Percentiles rank a stretch among this genome's conserved stretches.
Evolutionary conservation across 2,888 invertebrate species (phyloP).

Genomic region (Melipona bicolor): DNA sequence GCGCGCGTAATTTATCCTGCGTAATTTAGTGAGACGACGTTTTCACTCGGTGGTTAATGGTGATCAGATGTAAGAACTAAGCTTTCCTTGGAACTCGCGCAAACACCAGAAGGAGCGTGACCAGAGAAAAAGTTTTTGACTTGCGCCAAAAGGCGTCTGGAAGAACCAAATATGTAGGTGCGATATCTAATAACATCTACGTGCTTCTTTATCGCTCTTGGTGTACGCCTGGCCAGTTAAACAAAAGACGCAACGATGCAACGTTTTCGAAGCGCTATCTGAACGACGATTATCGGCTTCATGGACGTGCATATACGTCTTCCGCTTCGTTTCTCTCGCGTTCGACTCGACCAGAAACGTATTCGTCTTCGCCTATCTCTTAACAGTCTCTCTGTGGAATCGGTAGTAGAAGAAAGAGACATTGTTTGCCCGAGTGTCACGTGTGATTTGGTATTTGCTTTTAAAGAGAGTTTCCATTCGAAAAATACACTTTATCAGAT

Average conservation of each 20-base stretch:
- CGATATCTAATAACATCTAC: conserved; percentile 21
- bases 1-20: no score
- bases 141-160: conserved; percentile 40
- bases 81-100: conserved; percentile 15
- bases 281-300: conserved; percentile 75
- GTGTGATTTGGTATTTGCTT: conserved; percentile 11
- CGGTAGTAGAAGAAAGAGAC: neutral
- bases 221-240: conserved; percentile 32
- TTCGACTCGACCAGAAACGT: conserved; percentile 23
- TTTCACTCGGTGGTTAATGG: conserved; percentile 34
- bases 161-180: conserved; percentile 22
- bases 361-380: conserved; percentile 33
- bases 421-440: conserved; percentile 18
- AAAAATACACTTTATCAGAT: neutral
- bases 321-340: conserved; percentile 55
- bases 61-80: conserved; percentile 8
- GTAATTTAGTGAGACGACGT: conserved; percentile 20
- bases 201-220: conserved; percentile 37
- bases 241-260: conserved; percentile 62
- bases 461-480: neutral
- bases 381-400: conserved; percentile 35
- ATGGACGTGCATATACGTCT: conserved; percentile 73
- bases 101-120: neutral
- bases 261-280: conserved; percentile 74
- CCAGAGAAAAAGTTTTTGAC: conserved; percentile 1